Evolutionary conservation across 2,797 vertebrate species (phyloP).

Genomic region (Lagorchestes hirsutus): DNA sequence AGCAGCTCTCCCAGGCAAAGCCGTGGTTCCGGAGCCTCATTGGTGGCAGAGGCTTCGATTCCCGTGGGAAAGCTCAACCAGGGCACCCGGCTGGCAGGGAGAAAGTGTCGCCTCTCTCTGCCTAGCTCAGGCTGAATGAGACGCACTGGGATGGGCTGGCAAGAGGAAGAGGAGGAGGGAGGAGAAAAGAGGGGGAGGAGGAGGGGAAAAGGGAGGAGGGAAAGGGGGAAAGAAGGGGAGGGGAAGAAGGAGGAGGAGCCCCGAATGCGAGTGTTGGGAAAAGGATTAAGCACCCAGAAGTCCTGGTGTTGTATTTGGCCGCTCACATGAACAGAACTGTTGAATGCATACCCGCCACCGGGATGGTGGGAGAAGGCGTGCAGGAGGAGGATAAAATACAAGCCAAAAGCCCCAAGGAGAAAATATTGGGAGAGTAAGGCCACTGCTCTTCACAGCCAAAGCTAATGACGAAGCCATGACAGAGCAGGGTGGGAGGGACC

Average conservation of each 20-base stretch:
- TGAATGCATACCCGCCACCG: background rate
- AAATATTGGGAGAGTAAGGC: background rate
- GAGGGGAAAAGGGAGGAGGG: no score
- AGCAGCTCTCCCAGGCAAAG: background rate
- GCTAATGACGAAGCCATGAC: background rate
- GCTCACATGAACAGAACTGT: background rate
- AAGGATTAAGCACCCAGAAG: background rate
- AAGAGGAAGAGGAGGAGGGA: background rate
- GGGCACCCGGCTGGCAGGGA: background rate
- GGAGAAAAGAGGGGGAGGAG: no score
- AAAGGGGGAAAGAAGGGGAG: background rate
- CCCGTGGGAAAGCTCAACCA: background rate
- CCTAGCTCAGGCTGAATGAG: constrained; percentile 7
- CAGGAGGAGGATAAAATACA: background rate
- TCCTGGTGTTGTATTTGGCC: background rate
- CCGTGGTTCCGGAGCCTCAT: background rate
- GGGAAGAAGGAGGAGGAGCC: background rate
- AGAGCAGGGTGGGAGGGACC: background rate
- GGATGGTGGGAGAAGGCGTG: background rate
- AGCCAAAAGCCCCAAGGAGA: background rate
- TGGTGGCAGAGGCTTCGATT: background rate
- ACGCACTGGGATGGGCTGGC: background rate
- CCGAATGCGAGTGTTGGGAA: background rate
- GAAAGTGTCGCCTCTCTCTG: background rate
- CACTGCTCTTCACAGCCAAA: background rate